phyloP scores from a whole-genome alignment of 2,888 invertebrate species.

The Oxytorus armatus region DNA sequence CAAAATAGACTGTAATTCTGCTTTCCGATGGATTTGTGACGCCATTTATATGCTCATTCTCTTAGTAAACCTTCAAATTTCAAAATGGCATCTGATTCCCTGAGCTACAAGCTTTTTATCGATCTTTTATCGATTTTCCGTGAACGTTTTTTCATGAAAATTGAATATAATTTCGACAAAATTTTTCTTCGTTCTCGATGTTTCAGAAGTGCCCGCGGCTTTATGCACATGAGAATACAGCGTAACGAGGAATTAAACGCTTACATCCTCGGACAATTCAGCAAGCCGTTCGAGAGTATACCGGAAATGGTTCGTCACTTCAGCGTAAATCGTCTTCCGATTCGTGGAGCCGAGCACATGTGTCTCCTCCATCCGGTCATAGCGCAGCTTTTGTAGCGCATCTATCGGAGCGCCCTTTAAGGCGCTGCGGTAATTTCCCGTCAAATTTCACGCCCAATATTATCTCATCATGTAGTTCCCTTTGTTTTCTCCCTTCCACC shows the following conservation, averaged over 20 bases:
- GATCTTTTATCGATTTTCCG: no score
- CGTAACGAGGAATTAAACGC: conserved; percentile 90
- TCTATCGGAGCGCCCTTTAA: conserved; percentile 82
- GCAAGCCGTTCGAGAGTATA: conserved; percentile 95
- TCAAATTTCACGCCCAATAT: conserved; percentile 2
- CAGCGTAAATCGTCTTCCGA: conserved; percentile 96
- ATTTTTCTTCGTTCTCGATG: not conserved
- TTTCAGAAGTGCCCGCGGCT: conserved; percentile 95
- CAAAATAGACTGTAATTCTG: no score
- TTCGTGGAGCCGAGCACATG: conserved; percentile 98
- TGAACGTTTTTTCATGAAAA: no score
- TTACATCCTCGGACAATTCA: conserved; percentile 96
- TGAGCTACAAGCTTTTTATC: no score
- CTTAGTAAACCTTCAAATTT: no score
- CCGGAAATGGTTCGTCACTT: conserved; percentile 98
- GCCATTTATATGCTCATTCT: no score
- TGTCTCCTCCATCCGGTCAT: conserved; percentile 96
- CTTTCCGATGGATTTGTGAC: no score
- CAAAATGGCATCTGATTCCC: no score
- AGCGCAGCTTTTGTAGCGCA: conserved; percentile 90
- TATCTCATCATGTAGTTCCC: conserved; percentile 32
- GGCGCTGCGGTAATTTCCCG: conserved; percentile 71
- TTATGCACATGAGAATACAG: conserved; percentile 98
- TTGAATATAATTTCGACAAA: no score
- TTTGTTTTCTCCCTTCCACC: not conserved